These are phyloP conservation scores for Myotis davidii DNA, from an alignment of 2,113 vertebrate genomes.

Conservation along the genomic window DNA sequence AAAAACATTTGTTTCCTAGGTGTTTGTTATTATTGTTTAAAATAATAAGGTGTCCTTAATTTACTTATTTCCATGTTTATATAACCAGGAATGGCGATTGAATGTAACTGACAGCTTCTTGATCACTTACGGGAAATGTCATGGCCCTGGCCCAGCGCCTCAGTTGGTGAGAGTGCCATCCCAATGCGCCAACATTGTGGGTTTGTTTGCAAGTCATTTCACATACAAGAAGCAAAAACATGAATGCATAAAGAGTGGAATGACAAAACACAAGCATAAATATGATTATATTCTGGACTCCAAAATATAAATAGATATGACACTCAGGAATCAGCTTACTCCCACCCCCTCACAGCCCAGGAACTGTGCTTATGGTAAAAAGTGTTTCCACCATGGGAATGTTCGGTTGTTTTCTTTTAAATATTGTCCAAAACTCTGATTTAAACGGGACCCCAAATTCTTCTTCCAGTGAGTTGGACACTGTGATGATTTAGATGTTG, in stretches of 20 bases:
- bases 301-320: background rate
- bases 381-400: background rate
- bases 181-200: background rate
- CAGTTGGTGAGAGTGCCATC: background rate
- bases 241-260: background rate
- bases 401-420: background rate
- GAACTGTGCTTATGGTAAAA: background rate
- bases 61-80: background rate
- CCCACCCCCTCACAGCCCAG: background rate
- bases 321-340: background rate
- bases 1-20: background rate
- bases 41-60: background rate
- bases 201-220: background rate
- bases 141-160: background rate
- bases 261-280: background rate
- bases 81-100: background rate
- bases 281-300: background rate
- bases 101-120: background rate
- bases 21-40: background rate
- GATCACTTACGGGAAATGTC: background rate
- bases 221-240: background rate
- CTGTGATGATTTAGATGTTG: background rate
- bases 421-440: background rate
- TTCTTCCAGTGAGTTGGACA: background rate
- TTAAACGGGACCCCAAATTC: background rate